These are phyloP conservation scores for Cassiopea xamachana DNA, from an alignment of 30 jellyfish, hydroid and myxozoan genomes.

Conservation along the genomic window DNA sequence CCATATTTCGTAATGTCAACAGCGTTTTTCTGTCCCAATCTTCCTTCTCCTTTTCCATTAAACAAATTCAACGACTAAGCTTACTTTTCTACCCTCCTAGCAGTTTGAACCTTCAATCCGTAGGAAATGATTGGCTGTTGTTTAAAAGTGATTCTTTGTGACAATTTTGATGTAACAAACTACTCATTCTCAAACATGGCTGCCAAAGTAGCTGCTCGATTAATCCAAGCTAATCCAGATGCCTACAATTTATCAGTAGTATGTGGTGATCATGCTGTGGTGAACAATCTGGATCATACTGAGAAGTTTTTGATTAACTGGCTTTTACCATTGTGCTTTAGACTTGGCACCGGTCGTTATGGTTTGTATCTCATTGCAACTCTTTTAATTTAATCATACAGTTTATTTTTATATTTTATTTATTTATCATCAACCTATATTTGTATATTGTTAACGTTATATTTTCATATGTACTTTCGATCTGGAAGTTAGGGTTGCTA, in stretches of 20 bases:
- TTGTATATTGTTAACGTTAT: no score
- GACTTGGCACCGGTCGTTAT: conserved; percentile 93
- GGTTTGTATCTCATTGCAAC: conserved; percentile 65
- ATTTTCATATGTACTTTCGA: no score
- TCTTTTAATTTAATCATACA: neutral
- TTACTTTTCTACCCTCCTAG: no score
- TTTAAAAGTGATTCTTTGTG: conserved; percentile 58
- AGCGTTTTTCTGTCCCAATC: no score
- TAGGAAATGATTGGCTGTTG: conserved; percentile 65
- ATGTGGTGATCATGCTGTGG: conserved; percentile 56
- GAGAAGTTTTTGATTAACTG: conserved; percentile 84
- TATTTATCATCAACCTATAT: no score
- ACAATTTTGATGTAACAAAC: conserved; percentile 1
- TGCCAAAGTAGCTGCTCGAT: conserved; percentile 89
- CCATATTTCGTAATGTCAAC: no score
- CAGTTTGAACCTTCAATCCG: neutral
- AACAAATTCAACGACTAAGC: no score
- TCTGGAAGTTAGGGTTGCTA: no score
- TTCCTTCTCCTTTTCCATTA: no score
- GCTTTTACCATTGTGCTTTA: conserved; percentile 90
- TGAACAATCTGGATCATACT: conserved; percentile 29
- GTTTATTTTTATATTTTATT: no score
- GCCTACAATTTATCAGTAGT: conserved; percentile 41
- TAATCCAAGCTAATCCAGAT: conserved; percentile 65
- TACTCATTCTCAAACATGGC: conserved; percentile 68